Evolutionary conservation across 1,140 invertebrate genomes (phyloP), one percentile per base, ranked within the genome.

Genomic region (Scaptomyza pallida): DNA sequence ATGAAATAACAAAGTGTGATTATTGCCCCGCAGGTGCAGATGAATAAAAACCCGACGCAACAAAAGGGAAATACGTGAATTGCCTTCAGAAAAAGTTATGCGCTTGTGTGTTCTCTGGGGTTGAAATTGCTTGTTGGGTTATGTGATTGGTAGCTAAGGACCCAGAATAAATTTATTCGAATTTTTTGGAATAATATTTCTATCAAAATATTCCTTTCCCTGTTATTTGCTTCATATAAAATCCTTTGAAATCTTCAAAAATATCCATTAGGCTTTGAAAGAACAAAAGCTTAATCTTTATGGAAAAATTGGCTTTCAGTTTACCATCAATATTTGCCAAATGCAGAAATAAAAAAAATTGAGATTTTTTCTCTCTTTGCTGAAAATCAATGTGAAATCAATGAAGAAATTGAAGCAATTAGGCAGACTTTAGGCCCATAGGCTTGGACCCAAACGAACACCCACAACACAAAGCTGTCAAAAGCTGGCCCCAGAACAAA

Each of bases 321-420:
- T 37, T 6, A 35, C 47, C 68, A 81, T 72, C 81, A 76, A 76
- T 77, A 77, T 80, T 81, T 81, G 68, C 68, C 78, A 81, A 60
- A 47, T 72, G 62, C 73, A 80, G 62, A 30, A 30, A 30, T 30
- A 44, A 56, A 60, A 72, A 44, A 50, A 45, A 55, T 4, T 0
- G 17, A 23, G 44, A 54, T 52, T 50, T 51, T 17, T 41, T 0
- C 2, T 8, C 26, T 1, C 26, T 13, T 47, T n/a, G 37, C 30
- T 43, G 35, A 9, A 56, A 76, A 77, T 68, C 78, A 57, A 81
- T 80, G 43, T 51, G 23, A 5, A 37, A 70, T 70, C 67, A 59
- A 51, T 41, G 55, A 9, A 30, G 26, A 60, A 59, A 72, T 51
- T 41, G 44, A 37, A 41, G 75, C 80, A 83, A 83, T 83, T 83